Evolutionary conservation across 2,113 vertebrate genomes (phyloP), one percentile per base, ranked within the genome.

Genomic region (Vidua chalybeata): DNA sequence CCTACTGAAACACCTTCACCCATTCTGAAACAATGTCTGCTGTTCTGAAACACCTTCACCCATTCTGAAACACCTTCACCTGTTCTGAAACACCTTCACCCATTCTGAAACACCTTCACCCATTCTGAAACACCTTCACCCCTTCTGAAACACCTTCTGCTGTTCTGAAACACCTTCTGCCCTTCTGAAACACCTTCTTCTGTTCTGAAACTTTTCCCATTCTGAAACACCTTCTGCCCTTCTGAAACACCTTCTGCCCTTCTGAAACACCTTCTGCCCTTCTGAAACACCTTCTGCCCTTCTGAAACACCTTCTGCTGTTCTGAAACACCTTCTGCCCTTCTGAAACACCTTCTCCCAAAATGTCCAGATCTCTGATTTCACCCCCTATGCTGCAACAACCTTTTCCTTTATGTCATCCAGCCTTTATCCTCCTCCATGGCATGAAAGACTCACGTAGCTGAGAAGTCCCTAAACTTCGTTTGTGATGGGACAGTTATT

Each of bases 361-460:
- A 37, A 15, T 7, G 10, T 28, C 39, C 30, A 26, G 26, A 3
- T 41, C 45, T 91, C 88, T 77, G 62, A 14, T 39, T 75, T 14
- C 17, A 4, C 15, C 16, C 26, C 15, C 6, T 0, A 0, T 15
- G 41, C 31, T 75, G 16, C 18, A 55, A 39, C 46, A 61, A 5
- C 14, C 13, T 3, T 24, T 19, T 13, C 17, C n/a, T 37, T 62
- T n/a, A 2, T 27, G 37, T 5, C 20, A 26, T 46, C 41, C 67
- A 64, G 19, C 11, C 20, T 6, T 1, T 37, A 3, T 37, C 35
- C 27, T 59, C 23, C 52, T 91, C 11, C 5, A 2, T 27, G 31
- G 13, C 5, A 1, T 5, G 35, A 28, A 41, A 85, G 37, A 41
- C 16, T 18, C 8, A 4, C 0, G 0, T 1, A 37, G n/a, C 49